phyloP scores from a whole-genome alignment of 1,140 invertebrate genomes.

The Penaeus indicus region DNA sequence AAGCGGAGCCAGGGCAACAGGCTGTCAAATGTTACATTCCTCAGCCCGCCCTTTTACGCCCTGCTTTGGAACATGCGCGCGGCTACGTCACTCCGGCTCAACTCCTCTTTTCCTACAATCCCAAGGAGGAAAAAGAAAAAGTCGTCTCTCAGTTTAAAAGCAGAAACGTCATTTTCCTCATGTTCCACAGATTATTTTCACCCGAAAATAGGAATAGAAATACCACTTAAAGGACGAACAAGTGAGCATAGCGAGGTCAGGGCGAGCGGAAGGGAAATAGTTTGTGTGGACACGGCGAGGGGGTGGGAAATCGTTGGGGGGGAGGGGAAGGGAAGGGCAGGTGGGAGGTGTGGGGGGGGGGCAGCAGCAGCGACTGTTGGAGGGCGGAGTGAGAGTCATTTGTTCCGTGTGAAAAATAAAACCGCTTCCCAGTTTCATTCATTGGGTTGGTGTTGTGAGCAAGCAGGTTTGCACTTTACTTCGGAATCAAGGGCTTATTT shows the following conservation, averaged over 20 bases:
- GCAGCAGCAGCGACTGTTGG: background rate
- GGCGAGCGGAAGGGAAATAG: slow-evolving; percentile 9
- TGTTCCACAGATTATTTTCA: too few species aligned
- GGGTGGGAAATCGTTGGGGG: background rate
- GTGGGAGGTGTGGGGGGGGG: background rate
- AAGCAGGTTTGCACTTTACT: too few species aligned
- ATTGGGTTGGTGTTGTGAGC: too few species aligned
- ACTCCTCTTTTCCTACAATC: background rate
- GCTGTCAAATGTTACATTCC: too few species aligned
- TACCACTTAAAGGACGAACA: too few species aligned
- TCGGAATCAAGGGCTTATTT: too few species aligned
- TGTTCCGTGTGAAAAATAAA: too few species aligned
- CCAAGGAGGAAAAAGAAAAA: background rate
- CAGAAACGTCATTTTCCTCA: background rate
- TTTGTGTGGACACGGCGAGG: background rate
- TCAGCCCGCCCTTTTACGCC: too few species aligned
- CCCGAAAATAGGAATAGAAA: too few species aligned
- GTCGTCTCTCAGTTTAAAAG: slow-evolving; percentile 22
- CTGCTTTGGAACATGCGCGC: too few species aligned
- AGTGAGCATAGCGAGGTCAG: background rate
- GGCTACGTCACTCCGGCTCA: background rate
- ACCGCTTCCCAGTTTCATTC: too few species aligned
- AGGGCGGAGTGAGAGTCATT: background rate
- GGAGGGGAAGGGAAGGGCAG: slow-evolving; percentile 11
- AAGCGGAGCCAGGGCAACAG: too few species aligned